A percentile compares a stretch with the other conserved stretches of the same genome.
Evolutionary conservation across 2,888 invertebrate species (phyloP).

Genomic region (Chrysodeixis includens): DNA sequence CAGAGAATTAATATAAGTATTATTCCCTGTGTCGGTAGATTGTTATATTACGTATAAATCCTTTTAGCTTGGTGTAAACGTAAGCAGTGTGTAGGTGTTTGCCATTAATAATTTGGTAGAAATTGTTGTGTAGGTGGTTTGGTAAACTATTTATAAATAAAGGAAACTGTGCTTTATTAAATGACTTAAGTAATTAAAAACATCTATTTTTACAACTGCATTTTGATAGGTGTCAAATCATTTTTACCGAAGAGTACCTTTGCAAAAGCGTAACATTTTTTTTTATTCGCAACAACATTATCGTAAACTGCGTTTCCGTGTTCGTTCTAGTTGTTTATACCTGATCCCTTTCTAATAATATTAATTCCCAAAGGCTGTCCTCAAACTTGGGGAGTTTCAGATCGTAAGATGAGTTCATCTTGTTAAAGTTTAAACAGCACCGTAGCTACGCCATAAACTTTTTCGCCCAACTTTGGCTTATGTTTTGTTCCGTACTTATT

Average conservation of each 20-base stretch:
- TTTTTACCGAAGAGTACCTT: no score
- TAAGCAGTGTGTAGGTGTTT: background rate
- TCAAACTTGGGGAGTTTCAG: background rate
- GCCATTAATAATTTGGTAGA: background rate
- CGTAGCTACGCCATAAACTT: background rate
- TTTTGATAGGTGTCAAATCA: no score
- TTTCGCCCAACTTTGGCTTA: background rate
- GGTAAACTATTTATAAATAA: no score
- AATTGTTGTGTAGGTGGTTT: no score
- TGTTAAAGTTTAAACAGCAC: slow-evolving; percentile 1
- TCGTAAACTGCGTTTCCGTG: no score
- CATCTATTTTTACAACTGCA: no score
- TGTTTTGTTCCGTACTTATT: background rate
- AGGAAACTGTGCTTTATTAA: no score
- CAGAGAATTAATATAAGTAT: slow-evolving; percentile 2
- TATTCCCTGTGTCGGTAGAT: background rate
- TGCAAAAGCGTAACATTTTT: no score
- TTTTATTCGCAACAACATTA: no score
- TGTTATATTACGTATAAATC: background rate
- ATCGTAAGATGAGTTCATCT: background rate
- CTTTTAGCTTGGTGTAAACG: no score
- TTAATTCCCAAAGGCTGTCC: background rate
- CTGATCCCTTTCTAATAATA: background rate
- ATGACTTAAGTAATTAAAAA: no score
- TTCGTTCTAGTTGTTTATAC: background rate